These are phyloP conservation scores for Ursus arctos DNA, from an alignment of 2,113 vertebrate genomes.

Conservation along the genomic window DNA sequence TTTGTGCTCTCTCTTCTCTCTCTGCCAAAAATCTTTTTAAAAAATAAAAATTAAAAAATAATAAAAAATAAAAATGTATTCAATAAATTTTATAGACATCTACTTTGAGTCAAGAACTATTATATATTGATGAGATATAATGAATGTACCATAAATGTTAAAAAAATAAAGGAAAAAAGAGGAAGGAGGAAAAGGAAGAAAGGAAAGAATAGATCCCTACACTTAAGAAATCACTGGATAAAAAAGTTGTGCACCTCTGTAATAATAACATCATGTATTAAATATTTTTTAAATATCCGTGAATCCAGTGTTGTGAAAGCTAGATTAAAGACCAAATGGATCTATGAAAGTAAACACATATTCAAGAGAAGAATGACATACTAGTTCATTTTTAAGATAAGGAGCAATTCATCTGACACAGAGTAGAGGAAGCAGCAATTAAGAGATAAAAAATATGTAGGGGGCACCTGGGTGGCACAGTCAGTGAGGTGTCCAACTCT, in stretches of 20 bases:
- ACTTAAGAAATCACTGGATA: background rate
- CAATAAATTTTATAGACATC: background rate
- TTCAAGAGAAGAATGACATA: background rate
- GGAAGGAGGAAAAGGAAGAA: background rate
- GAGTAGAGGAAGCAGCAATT: background rate
- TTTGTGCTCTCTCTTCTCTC: too few relatives aligned
- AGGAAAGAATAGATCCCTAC: background rate
- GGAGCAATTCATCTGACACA: background rate
- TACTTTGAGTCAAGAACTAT: background rate
- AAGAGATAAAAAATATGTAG: background rate
- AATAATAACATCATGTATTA: background rate
- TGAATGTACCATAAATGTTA: background rate
- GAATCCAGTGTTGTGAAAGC: background rate
- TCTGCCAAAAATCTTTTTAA: too few relatives aligned
- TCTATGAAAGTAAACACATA: background rate
- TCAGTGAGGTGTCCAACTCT: background rate
- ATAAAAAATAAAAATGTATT: background rate
- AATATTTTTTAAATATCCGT: background rate
- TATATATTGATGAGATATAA: background rate
- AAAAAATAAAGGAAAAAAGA: background rate
- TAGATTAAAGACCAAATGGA: background rate
- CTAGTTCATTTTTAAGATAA: background rate
- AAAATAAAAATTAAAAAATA: too few relatives aligned
- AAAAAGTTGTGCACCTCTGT: background rate
- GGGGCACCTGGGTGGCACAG: background rate